These are phyloP conservation scores for Nothobranchius furzeri DNA, from an alignment of 2,113 vertebrate species.

Conservation along the genomic window DNA sequence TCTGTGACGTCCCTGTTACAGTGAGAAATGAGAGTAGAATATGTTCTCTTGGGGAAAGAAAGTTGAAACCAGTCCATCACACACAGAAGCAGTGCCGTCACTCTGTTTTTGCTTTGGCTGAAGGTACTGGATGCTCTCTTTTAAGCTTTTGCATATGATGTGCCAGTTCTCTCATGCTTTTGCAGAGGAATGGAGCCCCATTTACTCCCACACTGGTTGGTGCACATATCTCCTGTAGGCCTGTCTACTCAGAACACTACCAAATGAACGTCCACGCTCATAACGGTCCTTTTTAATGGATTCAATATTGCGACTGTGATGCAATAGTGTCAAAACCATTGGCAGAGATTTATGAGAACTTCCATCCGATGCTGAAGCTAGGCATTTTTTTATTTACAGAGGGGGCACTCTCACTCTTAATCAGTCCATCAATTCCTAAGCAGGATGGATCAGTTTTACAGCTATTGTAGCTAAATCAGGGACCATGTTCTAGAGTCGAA, in stretches of 20 bases:
- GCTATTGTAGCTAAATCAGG: too few species aligned
- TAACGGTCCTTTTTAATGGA: neutral
- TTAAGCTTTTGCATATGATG: neutral
- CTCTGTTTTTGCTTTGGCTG: neutral
- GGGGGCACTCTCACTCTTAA: too few species aligned
- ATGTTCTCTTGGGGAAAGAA: neutral
- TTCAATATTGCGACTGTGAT: too few species aligned
- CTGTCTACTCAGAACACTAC: neutral
- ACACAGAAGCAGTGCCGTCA: neutral
- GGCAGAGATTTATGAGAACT: too few species aligned
- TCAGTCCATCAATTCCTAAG: too few species aligned
- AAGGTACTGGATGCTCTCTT: neutral
- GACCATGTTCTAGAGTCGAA: too few species aligned
- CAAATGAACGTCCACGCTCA: neutral
- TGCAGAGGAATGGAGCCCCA: neutral
- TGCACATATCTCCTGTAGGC: neutral
- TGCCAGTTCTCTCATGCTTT: neutral
- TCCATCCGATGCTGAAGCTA: too few species aligned
- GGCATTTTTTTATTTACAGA: too few species aligned
- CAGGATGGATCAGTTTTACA: too few species aligned
- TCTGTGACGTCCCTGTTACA: neutral
- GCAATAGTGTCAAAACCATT: too few species aligned
- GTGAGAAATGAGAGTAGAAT: neutral
- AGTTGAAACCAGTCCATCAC: neutral
- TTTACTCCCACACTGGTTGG: neutral